phyloP scores from a whole-genome alignment of 2,113 vertebrate genomes.

The Pleuronectes platessa region DNA sequence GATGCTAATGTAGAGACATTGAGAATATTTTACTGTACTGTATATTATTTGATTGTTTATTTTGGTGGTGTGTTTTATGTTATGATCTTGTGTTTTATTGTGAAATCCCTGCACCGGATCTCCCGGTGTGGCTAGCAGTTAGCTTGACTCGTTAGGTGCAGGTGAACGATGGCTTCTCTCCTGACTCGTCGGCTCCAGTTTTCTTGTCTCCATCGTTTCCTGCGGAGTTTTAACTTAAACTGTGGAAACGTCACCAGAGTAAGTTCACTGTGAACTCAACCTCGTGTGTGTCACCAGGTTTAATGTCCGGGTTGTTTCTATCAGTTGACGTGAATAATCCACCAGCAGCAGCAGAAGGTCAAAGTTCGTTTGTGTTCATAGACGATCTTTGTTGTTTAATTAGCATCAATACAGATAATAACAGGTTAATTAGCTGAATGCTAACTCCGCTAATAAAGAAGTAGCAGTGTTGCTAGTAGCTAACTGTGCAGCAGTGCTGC shows the following conservation, averaged over 20 bases:
- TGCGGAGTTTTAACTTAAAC: background rate
- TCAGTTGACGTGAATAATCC: background rate
- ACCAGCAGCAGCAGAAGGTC: background rate
- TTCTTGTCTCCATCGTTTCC: background rate
- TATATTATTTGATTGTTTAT: no score
- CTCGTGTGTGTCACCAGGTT: no score
- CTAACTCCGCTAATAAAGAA: background rate
- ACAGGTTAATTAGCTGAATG: background rate
- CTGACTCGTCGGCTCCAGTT: background rate
- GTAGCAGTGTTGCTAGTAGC: background rate
- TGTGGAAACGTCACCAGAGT: background rate
- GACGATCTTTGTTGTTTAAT: background rate
- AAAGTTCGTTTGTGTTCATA: background rate
- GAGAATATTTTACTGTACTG: no score
- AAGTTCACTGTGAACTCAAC: background rate
- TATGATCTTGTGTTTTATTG: background rate
- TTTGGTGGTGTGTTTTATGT: background rate
- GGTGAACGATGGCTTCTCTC: background rate
- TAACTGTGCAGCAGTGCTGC: background rate
- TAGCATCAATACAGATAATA: background rate
- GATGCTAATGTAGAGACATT: no score
- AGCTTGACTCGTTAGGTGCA: background rate
- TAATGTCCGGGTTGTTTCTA: no score
- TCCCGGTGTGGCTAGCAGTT: background rate
- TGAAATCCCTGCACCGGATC: background rate